Evolutionary conservation across 2,113 vertebrate genomes (phyloP).

Genomic region (Petaurus breviceps): DNA sequence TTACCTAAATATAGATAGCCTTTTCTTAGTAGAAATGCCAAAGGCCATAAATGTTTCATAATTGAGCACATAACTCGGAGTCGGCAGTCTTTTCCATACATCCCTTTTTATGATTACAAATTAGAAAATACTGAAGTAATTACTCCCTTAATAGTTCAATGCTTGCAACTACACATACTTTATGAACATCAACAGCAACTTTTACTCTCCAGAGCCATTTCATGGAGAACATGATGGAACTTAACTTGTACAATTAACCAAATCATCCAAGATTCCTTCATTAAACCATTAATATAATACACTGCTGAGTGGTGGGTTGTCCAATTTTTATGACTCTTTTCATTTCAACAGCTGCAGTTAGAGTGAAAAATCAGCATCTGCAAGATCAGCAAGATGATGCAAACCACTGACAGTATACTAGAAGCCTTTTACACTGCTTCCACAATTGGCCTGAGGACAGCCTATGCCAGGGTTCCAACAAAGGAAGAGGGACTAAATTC

Average conservation of each 20-base stretch:
- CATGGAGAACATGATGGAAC: constrained; percentile 22
- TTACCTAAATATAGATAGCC: constrained; percentile 78
- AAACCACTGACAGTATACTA: constrained; percentile 52
- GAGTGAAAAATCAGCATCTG: constrained; percentile 73
- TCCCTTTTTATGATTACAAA: constrained; percentile 72
- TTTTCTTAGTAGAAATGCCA: constrained; percentile 77
- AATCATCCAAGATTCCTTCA: constrained; percentile 69
- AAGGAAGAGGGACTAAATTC: constrained; percentile 63
- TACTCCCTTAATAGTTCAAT: constrained; percentile 72
- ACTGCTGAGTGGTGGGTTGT: constrained; percentile 66
- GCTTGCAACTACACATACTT: constrained; percentile 68
- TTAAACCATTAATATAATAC: constrained; percentile 73
- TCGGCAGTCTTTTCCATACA: constrained; percentile 71
- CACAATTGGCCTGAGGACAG: constrained; percentile 54
- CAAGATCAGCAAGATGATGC: constrained; percentile 73
- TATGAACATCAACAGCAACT: constrained; percentile 69
- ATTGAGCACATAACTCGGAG: constrained; percentile 76
- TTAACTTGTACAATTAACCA: constrained; percentile 74
- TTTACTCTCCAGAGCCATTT: constrained; percentile 56
- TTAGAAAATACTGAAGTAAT: constrained; percentile 78
- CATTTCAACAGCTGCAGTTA: constrained; percentile 69
- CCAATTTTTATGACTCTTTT: constrained; percentile 71
- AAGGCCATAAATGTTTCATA: constrained; percentile 80
- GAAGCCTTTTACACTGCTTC: constrained; percentile 54
- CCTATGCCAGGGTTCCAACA: constrained; percentile 53